Evolutionary conservation across 2,888 invertebrate species (phyloP).

Genomic region (Drosophila lutescens): DNA sequence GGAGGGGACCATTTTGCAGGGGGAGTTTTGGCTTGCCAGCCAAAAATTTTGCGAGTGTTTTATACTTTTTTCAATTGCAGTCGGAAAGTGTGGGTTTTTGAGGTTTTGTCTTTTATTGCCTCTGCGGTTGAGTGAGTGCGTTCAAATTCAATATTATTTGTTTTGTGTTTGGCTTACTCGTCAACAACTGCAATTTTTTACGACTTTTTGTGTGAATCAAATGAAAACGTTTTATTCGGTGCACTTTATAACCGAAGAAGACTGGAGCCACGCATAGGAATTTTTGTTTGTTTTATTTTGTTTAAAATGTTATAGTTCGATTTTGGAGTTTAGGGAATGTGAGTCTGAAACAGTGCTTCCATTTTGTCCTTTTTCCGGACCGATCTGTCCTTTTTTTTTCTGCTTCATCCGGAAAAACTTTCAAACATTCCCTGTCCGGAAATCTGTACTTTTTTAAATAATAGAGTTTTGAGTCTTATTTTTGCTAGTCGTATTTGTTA

Average conservation of each 20-base stretch:
- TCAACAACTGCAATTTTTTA: slow-evolving; percentile 8
- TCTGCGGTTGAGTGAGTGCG: neutral
- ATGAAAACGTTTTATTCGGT: neutral
- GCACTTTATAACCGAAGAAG: slow-evolving; percentile 4
- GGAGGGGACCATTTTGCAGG: slow-evolving; percentile 5
- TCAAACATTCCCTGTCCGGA: too few species aligned
- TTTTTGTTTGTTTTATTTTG: neutral
- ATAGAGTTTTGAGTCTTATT: too few species aligned
- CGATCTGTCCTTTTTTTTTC: too few species aligned
- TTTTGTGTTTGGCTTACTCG: slow-evolving; percentile 7
- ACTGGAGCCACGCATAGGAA: neutral
- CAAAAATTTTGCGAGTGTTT: slow-evolving; percentile 50
- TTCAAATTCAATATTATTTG: slow-evolving; percentile 18
- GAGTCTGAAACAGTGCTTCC: too few species aligned
- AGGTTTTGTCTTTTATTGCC: slow-evolving; percentile 54
- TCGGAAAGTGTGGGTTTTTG: slow-evolving; percentile 9
- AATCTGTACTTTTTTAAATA: too few species aligned
- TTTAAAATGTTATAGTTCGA: too few species aligned
- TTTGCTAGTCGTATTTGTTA: too few species aligned
- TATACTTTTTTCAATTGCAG: slow-evolving; percentile 54
- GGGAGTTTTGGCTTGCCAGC: neutral
- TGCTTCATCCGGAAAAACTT: too few species aligned
- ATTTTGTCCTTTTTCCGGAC: too few species aligned
- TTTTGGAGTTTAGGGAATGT: too few species aligned
- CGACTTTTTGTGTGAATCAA: neutral